Conservation (phyloP, 2,797 vertebrate species). For the Malacoctenus gilli region DNA sequence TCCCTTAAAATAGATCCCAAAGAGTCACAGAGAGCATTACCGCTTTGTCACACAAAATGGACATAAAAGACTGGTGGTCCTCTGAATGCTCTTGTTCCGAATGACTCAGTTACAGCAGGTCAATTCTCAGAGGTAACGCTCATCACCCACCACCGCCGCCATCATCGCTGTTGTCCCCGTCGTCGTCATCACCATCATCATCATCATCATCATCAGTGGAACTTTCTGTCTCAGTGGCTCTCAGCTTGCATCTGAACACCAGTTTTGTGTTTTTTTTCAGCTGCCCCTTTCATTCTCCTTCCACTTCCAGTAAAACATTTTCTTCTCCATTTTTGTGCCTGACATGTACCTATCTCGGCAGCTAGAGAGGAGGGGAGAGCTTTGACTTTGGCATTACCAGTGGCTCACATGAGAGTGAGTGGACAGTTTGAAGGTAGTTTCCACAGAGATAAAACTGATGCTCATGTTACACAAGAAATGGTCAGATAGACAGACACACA, state of each 20-base stretch:
- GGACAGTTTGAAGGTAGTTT: too few species aligned
- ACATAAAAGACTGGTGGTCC: constrained; percentile 26
- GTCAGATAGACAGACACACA: too few species aligned
- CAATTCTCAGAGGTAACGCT: constrained; percentile 35
- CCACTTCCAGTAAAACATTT: not conserved
- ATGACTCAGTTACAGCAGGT: constrained; percentile 43
- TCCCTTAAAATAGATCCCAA: constrained; percentile 27
- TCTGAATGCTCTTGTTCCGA: constrained; percentile 41
- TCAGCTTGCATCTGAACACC: too few species aligned
- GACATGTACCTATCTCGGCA: constrained; percentile 11
- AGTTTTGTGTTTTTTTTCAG: constrained; percentile 17
- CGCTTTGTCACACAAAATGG: constrained; percentile 42
- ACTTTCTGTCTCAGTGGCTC: constrained; percentile 1
- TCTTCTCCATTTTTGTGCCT: not conserved
- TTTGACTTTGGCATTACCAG: not conserved
- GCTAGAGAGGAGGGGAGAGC: constrained; percentile 7
- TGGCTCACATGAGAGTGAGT: too few species aligned
- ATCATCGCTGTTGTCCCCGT: not conserved
- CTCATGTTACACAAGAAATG: too few species aligned
- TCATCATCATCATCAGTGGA: constrained; percentile 10
- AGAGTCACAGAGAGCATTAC: constrained; percentile 25
- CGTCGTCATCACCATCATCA: constrained; percentile 12
- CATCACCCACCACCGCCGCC: constrained; percentile 12
- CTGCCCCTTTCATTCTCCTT: constrained; percentile 16
- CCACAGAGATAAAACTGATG: too few species aligned